Evolutionary conservation across 30 jellyfish, hydroid and myxozoan genomes (phyloP).

Genomic region (Cassiopea andromeda): DNA sequence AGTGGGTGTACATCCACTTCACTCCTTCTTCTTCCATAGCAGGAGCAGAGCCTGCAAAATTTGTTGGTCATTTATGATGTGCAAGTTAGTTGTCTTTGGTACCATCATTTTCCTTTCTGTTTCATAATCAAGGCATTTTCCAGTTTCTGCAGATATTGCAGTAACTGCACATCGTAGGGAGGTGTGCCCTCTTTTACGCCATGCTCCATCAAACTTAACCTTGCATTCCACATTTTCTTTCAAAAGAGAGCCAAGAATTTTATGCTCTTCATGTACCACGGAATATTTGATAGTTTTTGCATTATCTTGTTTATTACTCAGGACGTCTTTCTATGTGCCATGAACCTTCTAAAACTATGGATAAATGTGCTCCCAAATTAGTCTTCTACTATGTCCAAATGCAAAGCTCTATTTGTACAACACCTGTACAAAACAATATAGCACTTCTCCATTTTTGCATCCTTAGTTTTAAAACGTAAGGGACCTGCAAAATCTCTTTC

Average conservation of each 20-base stretch:
- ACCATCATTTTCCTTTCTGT: slow-evolving; percentile 3
- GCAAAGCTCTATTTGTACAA: slow-evolving; percentile 22
- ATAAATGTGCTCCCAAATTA: slow-evolving; percentile 8
- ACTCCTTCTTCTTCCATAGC: slow-evolving; percentile 64
- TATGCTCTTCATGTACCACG: neutral
- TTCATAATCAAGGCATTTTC: slow-evolving; percentile 26
- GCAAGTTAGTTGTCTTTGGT: slow-evolving; percentile 16
- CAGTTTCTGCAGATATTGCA: slow-evolving; percentile 41
- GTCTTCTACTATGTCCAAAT: slow-evolving; percentile 4
- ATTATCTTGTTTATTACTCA: slow-evolving; percentile 11
- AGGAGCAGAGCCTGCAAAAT: slow-evolving; percentile 50
- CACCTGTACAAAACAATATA: slow-evolving; percentile 32
- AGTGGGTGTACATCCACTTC: neutral
- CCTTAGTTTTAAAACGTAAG: neutral
- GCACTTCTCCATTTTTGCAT: slow-evolving; percentile 13
- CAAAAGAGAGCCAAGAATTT: neutral
- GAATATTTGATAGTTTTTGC: slow-evolving; percentile 9
- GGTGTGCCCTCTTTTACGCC: slow-evolving; percentile 45
- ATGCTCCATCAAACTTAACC: slow-evolving; percentile 54
- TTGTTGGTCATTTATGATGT: slow-evolving; percentile 24
- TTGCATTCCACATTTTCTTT: slow-evolving; percentile 22
- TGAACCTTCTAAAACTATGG: slow-evolving; percentile 9
- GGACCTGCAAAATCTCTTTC: slow-evolving; percentile 41
- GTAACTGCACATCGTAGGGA: slow-evolving; percentile 43
- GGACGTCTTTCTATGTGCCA: neutral